Conservation (phyloP, 2,113 vertebrate genomes). For the Butorides virescens region DNA sequence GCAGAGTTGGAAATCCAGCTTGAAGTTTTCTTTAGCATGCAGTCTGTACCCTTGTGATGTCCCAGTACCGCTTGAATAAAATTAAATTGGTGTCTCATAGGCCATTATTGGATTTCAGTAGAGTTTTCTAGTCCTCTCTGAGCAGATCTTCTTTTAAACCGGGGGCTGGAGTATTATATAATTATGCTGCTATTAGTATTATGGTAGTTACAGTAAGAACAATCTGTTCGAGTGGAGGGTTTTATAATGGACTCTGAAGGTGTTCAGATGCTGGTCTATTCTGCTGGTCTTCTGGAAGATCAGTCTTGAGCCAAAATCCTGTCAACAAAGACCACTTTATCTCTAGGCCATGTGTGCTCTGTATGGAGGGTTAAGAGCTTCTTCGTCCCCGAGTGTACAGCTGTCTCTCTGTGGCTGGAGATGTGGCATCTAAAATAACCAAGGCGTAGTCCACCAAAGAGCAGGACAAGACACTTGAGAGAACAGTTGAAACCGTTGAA, state of each 20-base stretch:
- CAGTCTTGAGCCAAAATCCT: not conserved
- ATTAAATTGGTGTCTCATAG: not conserved
- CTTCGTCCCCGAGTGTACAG: not conserved
- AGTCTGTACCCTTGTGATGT: not conserved
- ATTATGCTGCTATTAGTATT: constrained; percentile 34
- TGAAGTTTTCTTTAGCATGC: not conserved
- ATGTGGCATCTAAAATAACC: not conserved
- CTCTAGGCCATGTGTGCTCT: not conserved
- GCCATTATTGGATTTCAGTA: not conserved
- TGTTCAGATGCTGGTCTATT: not conserved
- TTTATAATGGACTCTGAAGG: constrained; percentile 11
- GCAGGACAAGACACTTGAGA: not conserved
- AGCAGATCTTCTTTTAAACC: constrained; percentile 1
- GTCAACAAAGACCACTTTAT: not conserved
- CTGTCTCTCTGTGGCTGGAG: fast-evolving
- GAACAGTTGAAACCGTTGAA: not conserved
- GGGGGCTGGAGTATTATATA: constrained; percentile 3
- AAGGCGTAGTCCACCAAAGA: not conserved
- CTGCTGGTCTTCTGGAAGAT: not conserved
- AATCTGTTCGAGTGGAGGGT: not conserved
- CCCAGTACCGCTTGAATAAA: constrained; percentile 3
- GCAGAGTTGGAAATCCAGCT: not conserved
- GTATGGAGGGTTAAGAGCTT: not conserved
- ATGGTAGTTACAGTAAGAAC: not conserved
- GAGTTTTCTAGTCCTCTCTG: not conserved